Base-by-base conservation (phyloP, 2,888 invertebrate species). In the Drosophila kambysellisi region DNA sequence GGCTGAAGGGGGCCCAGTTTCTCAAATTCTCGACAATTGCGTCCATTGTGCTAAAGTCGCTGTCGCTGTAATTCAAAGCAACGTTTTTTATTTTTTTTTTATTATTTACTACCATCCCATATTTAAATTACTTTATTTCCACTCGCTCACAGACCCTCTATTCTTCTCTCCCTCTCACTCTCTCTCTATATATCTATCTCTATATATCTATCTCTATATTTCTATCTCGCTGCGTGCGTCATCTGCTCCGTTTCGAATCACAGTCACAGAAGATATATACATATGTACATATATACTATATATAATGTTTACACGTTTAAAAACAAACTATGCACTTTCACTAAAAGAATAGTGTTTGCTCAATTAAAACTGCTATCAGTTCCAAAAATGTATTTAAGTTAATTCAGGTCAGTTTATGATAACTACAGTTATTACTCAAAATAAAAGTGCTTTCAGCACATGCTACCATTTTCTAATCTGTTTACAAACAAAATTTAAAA, bases 71-170 rank as follows among this genome's bases (percentile, higher is more conserved):
- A 84, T 88, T 82, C 89, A 83, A 79, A 79, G 81, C 70, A 69
- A 65, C 46, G 20, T 52, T 56, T 57, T 15, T 29, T 25, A 25
- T 35, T 7, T 25, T 4, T 25, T 25, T 25, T 25, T 25, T 25
- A 25, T 25, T 54, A 29, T 37, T 33, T 59, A 79, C 81, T 79
- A 58, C 74, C 74, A 89, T 82, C 51, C 74, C 81, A 74, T 80
- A 90, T 90, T 81, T 78, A 85, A 89, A 89, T 89, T 86, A 77
- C 89, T 88, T 86, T 82, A 89, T 83, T 86, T 88, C 76, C 86
- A 83, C 76, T 84, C 74, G 69, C 67, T 67, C 63, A 57, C 69
- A 64, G 62, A 70, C 58, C 50, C 48, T 37, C n/a, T 61, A 37
- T 8, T 29, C 12, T 29, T 30, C 35, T n/a, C 29, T 9, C 1